Evolutionary conservation across 1,140 invertebrate species (phyloP).

Genomic region (Neoseiulus cucumeris): DNA sequence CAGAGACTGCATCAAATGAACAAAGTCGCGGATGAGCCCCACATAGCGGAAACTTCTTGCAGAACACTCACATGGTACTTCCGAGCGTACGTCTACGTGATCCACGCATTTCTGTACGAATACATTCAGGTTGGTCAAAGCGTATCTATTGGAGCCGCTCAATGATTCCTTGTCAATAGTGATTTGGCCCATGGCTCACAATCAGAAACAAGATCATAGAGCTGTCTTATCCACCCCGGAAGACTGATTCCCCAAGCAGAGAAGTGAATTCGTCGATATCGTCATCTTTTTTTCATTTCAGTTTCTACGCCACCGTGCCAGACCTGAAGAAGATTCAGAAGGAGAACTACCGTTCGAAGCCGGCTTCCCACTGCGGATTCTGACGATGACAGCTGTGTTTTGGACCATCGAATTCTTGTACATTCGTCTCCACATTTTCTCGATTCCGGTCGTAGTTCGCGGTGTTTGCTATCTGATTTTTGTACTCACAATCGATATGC

Average conservation of each 20-base stretch:
- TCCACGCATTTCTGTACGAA: background rate
- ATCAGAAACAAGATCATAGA: no score
- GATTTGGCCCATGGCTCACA: no score
- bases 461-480: background rate
- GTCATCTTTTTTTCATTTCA: background rate
- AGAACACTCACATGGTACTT: slow-evolving; percentile 4
- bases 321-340: background rate
- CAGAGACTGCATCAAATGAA: background rate
- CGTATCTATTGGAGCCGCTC: no score
- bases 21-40: background rate
- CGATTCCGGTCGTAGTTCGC: background rate
- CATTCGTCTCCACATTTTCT: background rate
- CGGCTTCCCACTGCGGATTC: background rate
- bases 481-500: background rate
- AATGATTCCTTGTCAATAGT: no score
- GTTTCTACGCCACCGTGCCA: background rate
- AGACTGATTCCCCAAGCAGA: no score
- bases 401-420: background rate
- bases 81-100: background rate
- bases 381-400: background rate
- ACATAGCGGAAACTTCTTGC: background rate
- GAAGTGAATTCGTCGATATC: no score
- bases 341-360: background rate
- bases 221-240: no score
- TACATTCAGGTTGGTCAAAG: background rate